Conservation (phyloP, 1,140 invertebrate genomes). For the Plectrocnemia conspersa region DNA sequence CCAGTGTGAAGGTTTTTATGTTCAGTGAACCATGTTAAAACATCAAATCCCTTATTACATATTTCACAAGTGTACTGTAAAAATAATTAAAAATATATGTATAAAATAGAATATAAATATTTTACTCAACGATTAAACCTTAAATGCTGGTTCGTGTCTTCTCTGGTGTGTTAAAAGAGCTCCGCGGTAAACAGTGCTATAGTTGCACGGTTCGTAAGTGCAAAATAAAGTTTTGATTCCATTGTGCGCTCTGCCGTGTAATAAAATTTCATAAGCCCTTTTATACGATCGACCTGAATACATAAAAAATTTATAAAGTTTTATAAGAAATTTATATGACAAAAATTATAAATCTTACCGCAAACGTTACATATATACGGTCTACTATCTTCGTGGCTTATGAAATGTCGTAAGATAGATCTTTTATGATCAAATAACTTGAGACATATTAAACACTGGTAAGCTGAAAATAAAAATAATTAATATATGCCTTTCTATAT, state of each 20-base stretch:
- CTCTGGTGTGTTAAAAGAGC: constrained; percentile 30
- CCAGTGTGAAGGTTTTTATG: constrained; percentile 52
- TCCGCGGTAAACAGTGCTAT: constrained; percentile 31
- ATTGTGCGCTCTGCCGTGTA: constrained; percentile 30
- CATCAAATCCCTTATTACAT: constrained; percentile 43
- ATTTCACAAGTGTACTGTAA: constrained; percentile 43
- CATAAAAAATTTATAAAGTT: constrained; percentile 13
- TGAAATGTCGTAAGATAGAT: constrained; percentile 23
- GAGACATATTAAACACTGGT: constrained; percentile 28
- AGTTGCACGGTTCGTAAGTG: constrained; percentile 28
- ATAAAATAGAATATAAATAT: neutral
- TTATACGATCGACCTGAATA: constrained; percentile 31
- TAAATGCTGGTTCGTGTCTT: constrained; percentile 30
- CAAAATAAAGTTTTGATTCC: constrained; percentile 33
- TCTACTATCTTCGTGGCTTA: constrained; percentile 26
- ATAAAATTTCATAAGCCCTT: constrained; percentile 31
- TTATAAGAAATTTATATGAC: no score
- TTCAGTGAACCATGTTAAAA: constrained; percentile 44
- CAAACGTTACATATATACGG: constrained; percentile 32
- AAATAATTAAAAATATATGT: constrained; percentile 7
- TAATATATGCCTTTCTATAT: constrained; percentile 6
- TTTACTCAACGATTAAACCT: constrained; percentile 16
- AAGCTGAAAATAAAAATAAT: constrained; percentile 20
- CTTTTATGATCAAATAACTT: constrained; percentile 28
- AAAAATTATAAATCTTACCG: constrained; percentile 25